Evolutionary conservation across 2,113 vertebrate species (phyloP), one percentile per base, ranked within the genome.

Genomic region (Jacana jacana): DNA sequence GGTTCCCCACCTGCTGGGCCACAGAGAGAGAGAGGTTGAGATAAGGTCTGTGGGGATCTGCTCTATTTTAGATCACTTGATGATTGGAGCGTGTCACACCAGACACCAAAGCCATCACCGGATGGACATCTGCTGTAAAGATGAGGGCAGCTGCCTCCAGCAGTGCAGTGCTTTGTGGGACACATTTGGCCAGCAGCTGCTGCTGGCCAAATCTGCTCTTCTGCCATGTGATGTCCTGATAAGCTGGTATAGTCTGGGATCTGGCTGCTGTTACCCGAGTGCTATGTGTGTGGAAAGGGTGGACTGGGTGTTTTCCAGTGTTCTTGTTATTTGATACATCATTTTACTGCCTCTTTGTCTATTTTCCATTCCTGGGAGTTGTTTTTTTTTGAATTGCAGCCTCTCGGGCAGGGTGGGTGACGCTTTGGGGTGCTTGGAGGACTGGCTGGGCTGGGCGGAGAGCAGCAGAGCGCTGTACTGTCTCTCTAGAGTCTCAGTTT

Each of bases 141-240:
- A 93, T 92, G 93, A 93, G 63, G 82, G 86, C 93, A 94, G 90
- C 69, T 94, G 90, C 72, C 69, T 95, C 61, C 82, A 92, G 88
- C 95, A 94, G 71, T 44, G 76, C 60, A 16, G 55, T 78, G 60
- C 72, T 88, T 93, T 93, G 80, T 86, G 83, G 83, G 86, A 81
- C 65, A 48, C 92, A 95, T 88, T 93, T 97, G 95, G 93, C 69
- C 79, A 76, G 90, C 93, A 95, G 88, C 92, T 96, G 90, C 65
- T 89, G 30, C 61, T 63, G 11, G 52, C 68, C 89, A 78, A 28
- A 95, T 91, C 72, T 94, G 80, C 48, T 88, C 89, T 88, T 97
- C 55, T 95, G 88, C 82, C 40, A 90, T 94, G 17, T 69, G 80
- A 92, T 96, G 82, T 90, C 69, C 82, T 1, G 57, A 92, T 95